Percentiles rank a stretch among this genome's conserved stretches.
Evolutionary conservation across 2,888 invertebrate species (phyloP).

Genomic region (Polietes domitor): DNA sequence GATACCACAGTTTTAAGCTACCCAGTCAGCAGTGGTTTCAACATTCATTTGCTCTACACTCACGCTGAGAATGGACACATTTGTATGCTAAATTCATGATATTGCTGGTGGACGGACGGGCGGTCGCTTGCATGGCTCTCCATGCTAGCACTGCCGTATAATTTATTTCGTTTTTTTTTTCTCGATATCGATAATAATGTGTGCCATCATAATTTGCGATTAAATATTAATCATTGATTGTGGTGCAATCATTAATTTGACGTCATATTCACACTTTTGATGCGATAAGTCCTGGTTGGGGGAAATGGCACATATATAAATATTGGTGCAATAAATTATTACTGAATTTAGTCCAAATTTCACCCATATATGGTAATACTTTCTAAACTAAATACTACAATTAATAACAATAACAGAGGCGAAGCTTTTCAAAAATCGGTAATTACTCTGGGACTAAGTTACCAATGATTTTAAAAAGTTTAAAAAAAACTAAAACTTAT

Average conservation of each 20-base stretch:
- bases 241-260: constrained; percentile 11
- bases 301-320: not conserved
- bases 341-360: not conserved
- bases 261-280: not conserved
- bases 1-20: constrained; percentile 1
- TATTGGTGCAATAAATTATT: not conserved
- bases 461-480: too few relatives aligned
- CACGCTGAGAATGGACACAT: not conserved
- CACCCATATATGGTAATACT: too few relatives aligned
- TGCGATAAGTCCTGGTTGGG: constrained; percentile 13
- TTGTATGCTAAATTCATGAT: not conserved
- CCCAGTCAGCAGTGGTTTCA: not conserved
- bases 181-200: constrained; percentile 16
- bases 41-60: constrained; percentile 19
- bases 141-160: not conserved
- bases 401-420: too few relatives aligned
- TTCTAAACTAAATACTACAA: too few relatives aligned
- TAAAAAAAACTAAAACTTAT: too few relatives aligned
- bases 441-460: too few relatives aligned
- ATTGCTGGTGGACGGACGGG: not conserved
- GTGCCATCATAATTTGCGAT: constrained; percentile 29
- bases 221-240: constrained; percentile 21
- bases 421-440: too few relatives aligned
- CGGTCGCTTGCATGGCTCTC: not conserved
- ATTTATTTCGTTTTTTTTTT: constrained; percentile 4